These are phyloP conservation scores for Actinostola sp. DNA, from an alignment of 92 coral and sea anemone genomes.

Conservation along the genomic window DNA sequence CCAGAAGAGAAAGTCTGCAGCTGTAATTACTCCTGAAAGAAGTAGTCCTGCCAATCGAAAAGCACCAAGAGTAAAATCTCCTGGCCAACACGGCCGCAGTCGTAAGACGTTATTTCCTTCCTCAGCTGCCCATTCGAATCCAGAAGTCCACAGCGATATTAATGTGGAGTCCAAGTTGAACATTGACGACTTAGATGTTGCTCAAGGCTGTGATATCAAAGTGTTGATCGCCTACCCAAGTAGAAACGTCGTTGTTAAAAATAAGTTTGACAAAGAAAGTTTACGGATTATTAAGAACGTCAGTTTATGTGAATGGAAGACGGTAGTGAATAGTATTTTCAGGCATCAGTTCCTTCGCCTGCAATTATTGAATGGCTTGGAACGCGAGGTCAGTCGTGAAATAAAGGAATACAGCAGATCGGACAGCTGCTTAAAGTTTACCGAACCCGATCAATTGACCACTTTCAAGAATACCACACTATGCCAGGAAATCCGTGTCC, in stretches of 20 bases:
- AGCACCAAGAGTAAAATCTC: neutral
- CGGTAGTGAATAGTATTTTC: constrained; percentile 26
- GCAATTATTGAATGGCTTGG: constrained; percentile 11
- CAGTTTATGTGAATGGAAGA: constrained; percentile 26
- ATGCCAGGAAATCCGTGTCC: constrained; percentile 23
- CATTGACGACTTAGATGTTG: neutral
- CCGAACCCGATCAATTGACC: constrained; percentile 34
- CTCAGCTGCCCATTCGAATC: neutral
- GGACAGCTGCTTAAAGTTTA: constrained; percentile 26
- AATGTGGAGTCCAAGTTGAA: neutral
- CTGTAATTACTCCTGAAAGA: neutral
- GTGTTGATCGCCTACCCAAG: constrained; percentile 34
- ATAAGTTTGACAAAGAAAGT: constrained; percentile 20
- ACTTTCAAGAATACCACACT: constrained; percentile 28
- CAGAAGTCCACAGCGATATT: neutral
- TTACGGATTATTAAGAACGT: constrained; percentile 28
- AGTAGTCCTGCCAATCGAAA: constrained; percentile 11
- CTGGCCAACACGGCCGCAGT: neutral
- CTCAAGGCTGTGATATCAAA: neutral
- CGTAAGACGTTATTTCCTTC: neutral
- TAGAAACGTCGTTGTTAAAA: constrained; percentile 34
- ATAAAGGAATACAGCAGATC: constrained; percentile 26
- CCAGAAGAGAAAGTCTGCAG: constrained; percentile 3
- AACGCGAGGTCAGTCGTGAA: constrained; percentile 21
- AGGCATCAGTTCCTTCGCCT: constrained; percentile 28